Conservation (phyloP, 2,797 vertebrate species). For the Valencia hispanica region DNA sequence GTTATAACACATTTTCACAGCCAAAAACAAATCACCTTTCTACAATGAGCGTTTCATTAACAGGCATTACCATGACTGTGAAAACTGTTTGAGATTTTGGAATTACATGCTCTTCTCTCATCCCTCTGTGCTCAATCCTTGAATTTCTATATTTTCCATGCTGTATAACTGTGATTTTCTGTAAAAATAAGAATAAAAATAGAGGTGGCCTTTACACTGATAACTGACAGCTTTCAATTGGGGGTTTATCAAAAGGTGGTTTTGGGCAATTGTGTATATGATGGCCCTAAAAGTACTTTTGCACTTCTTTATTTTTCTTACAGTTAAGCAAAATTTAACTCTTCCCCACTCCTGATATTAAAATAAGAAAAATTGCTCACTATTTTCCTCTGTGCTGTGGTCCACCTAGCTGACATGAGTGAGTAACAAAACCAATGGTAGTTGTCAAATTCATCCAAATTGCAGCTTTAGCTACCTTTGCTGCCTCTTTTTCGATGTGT, state of each 20-base stretch:
- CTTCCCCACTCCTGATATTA: background rate
- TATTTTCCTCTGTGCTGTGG: background rate
- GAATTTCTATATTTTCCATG: background rate
- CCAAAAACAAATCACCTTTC: background rate
- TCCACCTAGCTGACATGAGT: background rate
- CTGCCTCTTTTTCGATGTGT: background rate
- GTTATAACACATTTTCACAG: background rate
- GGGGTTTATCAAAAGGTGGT: background rate
- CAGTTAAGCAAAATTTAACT: background rate
- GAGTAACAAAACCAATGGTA: background rate
- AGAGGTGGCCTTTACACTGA: background rate
- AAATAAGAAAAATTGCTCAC: background rate
- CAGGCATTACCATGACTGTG: background rate
- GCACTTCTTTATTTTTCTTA: background rate
- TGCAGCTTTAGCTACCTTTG: background rate
- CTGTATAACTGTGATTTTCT: background rate
- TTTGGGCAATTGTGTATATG: background rate
- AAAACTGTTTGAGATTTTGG: background rate
- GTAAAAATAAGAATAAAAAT: too few species aligned
- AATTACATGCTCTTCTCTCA: background rate
- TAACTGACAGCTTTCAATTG: background rate
- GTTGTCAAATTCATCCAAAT: background rate
- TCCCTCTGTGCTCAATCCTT: background rate
- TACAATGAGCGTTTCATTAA: background rate
- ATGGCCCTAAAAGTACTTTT: background rate